Percentiles rank a stretch among this genome's conserved stretches.
phyloP scores from a whole-genome alignment of 2,113 vertebrate genomes.

The Python bivittatus region DNA sequence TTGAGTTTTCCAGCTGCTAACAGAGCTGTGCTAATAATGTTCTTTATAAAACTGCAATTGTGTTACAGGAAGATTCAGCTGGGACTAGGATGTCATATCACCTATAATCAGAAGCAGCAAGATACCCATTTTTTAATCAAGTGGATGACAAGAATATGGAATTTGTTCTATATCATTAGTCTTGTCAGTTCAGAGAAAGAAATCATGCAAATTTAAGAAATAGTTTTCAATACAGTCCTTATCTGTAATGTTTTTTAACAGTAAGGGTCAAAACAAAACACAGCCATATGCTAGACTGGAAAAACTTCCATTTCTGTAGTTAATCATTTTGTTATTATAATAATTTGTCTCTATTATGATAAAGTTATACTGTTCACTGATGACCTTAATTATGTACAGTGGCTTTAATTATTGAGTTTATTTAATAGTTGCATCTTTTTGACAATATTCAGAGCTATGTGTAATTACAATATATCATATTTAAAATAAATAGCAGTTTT shows the following conservation, averaged over 20 bases:
- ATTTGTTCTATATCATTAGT: not conserved
- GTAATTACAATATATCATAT: not conserved
- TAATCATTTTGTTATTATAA: not conserved
- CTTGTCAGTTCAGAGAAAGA: not conserved
- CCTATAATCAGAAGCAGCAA: not conserved
- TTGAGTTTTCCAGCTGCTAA: not conserved
- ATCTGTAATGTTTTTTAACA: not conserved
- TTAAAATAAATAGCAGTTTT: not conserved
- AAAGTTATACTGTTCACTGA: not conserved
- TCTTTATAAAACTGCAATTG: not conserved
- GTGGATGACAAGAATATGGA: not conserved
- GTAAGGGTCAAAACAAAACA: not conserved
- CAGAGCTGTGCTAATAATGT: not conserved
- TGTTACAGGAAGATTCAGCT: not conserved
- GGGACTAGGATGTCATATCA: not conserved
- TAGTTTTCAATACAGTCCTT: not conserved
- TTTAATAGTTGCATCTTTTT: not conserved
- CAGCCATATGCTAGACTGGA: not conserved
- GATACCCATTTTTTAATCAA: not conserved
- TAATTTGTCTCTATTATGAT: not conserved
- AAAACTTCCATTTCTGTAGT: not conserved
- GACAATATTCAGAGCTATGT: not conserved
- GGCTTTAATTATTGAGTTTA: not conserved
- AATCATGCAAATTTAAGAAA: not conserved
- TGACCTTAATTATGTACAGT: not conserved